phyloP scores from a whole-genome alignment of 1,140 invertebrate genomes.

The Musca vetustissima region DNA sequence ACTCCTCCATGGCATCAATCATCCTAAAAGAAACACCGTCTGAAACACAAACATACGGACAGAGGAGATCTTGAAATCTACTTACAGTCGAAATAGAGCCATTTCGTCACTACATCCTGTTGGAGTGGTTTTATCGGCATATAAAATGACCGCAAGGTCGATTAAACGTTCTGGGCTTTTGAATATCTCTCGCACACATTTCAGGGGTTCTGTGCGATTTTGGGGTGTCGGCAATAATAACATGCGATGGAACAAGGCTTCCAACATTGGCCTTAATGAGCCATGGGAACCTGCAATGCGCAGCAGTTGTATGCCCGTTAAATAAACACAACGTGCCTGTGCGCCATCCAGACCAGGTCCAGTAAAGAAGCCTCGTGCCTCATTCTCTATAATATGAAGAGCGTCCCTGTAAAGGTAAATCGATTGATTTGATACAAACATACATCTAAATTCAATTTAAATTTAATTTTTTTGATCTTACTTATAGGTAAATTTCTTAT shows the following conservation, averaged over 20 bases:
- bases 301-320: constrained; percentile 77
- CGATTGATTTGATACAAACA: not conserved
- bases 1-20: constrained; percentile 90
- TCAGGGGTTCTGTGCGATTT: constrained; percentile 81
- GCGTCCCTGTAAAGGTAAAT: constrained; percentile 40
- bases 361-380: constrained; percentile 53
- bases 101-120: constrained; percentile 85
- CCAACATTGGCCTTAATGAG: constrained; percentile 82
- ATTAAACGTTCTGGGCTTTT: constrained; percentile 71
- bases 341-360: constrained; percentile 52
- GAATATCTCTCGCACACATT: constrained; percentile 76
- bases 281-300: constrained; percentile 81
- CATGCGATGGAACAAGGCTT: constrained; percentile 91
- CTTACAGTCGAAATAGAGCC: constrained; percentile 86
- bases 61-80: constrained; percentile 31
- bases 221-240: constrained; percentile 80
- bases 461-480: too few species aligned
- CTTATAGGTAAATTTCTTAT: constrained; percentile 56
- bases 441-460: not conserved
- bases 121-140: constrained; percentile 71
- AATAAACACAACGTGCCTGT: constrained; percentile 52
- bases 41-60: not conserved
- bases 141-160: constrained; percentile 70
- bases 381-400: constrained; percentile 54
- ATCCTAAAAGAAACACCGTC: constrained; percentile 61